phyloP scores from a whole-genome alignment of 2,888 invertebrate genomes.

The Drosophila nigritarsus region DNA sequence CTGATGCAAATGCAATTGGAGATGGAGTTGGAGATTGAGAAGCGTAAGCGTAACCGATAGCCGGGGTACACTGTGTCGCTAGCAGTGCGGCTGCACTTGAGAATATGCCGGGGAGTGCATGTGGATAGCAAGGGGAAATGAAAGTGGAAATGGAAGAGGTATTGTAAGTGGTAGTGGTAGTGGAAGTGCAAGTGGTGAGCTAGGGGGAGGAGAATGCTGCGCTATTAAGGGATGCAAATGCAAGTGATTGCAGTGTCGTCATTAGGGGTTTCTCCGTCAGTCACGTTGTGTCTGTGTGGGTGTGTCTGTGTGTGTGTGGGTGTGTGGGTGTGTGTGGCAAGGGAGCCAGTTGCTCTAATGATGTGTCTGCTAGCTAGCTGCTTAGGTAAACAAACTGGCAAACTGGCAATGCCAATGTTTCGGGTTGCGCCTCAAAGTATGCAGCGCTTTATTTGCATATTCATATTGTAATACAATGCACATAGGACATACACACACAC shows the following conservation, averaged over 20 bases:
- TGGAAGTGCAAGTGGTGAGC: background rate
- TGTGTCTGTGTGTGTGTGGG: background rate
- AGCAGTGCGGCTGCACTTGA: constrained; percentile 53
- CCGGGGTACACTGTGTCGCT: constrained; percentile 16
- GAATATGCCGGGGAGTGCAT: constrained; percentile 1
- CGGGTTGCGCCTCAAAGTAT: constrained; percentile 55
- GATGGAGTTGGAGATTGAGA: constrained; percentile 9
- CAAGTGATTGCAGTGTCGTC: constrained; percentile 65
- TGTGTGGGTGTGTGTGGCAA: background rate
- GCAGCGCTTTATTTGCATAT: constrained; percentile 69
- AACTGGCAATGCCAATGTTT: constrained; percentile 16
- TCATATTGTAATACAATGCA: constrained; percentile 51
- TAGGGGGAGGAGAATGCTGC: background rate
- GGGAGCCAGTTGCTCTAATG: constrained; percentile 51
- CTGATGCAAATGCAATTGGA: background rate
- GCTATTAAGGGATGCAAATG: constrained; percentile 74
- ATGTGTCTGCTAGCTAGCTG: constrained; percentile 50
- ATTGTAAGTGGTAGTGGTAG: background rate
- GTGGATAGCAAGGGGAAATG: background rate
- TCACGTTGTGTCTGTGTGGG: background rate
- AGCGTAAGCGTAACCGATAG: constrained; percentile 34
- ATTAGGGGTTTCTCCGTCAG: constrained; percentile 61
- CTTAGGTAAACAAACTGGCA: constrained; percentile 61
- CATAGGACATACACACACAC: background rate
- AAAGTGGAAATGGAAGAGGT: background rate